Percentiles rank a stretch among this genome's conserved stretches.
These are phyloP conservation scores for Malthinus seriepunctatus DNA, from an alignment of 2,888 invertebrate genomes.

Conservation along the genomic window DNA sequence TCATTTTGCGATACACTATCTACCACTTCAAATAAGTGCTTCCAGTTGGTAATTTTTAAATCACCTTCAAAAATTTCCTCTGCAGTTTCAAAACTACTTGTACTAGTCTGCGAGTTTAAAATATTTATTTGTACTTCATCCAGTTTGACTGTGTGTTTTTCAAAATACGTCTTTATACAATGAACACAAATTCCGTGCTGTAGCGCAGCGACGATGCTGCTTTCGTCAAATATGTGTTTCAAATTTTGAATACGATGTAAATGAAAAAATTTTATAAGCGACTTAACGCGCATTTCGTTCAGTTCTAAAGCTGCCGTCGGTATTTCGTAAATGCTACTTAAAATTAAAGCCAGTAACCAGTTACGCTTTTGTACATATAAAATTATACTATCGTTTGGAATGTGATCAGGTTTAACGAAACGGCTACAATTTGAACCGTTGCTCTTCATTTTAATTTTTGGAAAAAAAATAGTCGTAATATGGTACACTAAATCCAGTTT, in stretches of 20 bases:
- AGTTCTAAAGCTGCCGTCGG: conserved; percentile 60
- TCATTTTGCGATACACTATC: conserved; percentile 64
- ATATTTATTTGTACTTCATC: conserved; percentile 27
- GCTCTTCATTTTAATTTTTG: conserved; percentile 62
- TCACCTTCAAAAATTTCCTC: conserved; percentile 46
- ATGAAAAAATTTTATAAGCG: conserved; percentile 64
- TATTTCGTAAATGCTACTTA: conserved; percentile 65
- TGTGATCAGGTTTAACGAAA: conserved; percentile 37
- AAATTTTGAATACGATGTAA: conserved; percentile 59
- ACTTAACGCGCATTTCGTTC: conserved; percentile 57
- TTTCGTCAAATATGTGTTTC: conserved; percentile 60
- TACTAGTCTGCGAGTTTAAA: conserved; percentile 28
- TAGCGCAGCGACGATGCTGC: conserved; percentile 63
- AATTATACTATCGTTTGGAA: conserved; percentile 60
- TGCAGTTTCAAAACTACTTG: conserved; percentile 41
- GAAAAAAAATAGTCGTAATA: conserved; percentile 73
- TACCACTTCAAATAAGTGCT: conserved; percentile 55
- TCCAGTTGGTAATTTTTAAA: conserved; percentile 48
- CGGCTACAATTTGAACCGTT: conserved; percentile 55
- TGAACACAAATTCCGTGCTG: conserved; percentile 59
- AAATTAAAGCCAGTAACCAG: conserved; percentile 70
- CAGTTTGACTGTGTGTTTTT: conserved; percentile 39
- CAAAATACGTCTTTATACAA: conserved; percentile 57
- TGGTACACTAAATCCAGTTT: conserved; percentile 76
- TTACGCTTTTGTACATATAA: conserved; percentile 68